Conservation (phyloP, 2,888 invertebrate species). For the Cosmia pyralina region DNA sequence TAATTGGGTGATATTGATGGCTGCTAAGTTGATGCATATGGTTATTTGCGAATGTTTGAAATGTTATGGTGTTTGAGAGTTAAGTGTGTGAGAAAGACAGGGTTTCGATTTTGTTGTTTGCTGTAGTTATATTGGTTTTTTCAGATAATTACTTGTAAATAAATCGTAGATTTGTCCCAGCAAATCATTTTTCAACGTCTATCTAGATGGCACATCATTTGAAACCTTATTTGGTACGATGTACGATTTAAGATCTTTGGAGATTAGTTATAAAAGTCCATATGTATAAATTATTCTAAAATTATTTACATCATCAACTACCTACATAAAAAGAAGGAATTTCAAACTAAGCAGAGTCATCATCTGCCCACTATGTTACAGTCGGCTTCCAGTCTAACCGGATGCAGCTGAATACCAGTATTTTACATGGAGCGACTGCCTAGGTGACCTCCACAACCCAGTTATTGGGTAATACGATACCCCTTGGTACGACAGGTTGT, state of each 20-base stretch:
- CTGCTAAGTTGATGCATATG: slow-evolving; percentile 33
- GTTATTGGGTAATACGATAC: too few species aligned
- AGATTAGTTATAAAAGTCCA: neutral
- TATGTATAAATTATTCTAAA: neutral
- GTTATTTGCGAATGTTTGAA: slow-evolving; percentile 35
- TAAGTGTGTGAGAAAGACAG: slow-evolving; percentile 25
- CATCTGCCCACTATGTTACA: too few species aligned
- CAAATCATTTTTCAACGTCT: neutral
- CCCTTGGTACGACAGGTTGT: too few species aligned
- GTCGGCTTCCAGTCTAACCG: too few species aligned
- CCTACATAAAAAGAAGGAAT: too few species aligned
- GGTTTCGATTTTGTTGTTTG: neutral
- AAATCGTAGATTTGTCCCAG: neutral
- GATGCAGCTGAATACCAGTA: too few species aligned
- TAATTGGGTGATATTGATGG: slow-evolving; percentile 57
- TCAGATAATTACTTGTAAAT: neutral
- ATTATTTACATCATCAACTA: neutral
- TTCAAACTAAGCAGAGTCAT: neutral
- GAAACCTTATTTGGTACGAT: neutral
- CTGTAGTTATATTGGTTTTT: neutral
- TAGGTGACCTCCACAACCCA: too few species aligned
- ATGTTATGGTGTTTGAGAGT: slow-evolving; percentile 29
- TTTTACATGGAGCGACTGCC: too few species aligned
- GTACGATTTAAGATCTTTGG: neutral
- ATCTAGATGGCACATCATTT: neutral